phyloP scores from a whole-genome alignment of 2,888 invertebrate species.

The Myathropa florea region DNA sequence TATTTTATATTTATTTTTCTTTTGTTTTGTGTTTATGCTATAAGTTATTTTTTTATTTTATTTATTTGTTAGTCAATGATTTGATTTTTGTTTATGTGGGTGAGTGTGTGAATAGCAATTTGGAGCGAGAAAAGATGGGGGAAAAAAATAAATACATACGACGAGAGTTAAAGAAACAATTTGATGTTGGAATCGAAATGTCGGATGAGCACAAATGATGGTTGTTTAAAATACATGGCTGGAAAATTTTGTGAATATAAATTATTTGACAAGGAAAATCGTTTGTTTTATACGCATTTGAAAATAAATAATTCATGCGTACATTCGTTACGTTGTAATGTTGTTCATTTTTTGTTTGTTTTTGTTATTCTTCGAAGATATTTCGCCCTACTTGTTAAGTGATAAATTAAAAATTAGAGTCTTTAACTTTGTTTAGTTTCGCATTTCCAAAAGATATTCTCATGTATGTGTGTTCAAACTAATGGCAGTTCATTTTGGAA shows the following conservation, averaged over 20 bases:
- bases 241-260: slow-evolving; percentile 5
- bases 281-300: slow-evolving; percentile 38
- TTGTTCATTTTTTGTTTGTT: slow-evolving; percentile 3
- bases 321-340: slow-evolving; percentile 10
- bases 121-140: neutral
- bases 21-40: slow-evolving; percentile 39
- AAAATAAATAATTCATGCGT: slow-evolving; percentile 55
- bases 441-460: slow-evolving; percentile 40
- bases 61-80: slow-evolving; percentile 41
- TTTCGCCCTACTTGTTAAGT: slow-evolving; percentile 44
- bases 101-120: slow-evolving; percentile 36
- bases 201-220: neutral
- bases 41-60: slow-evolving; percentile 60
- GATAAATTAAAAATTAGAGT: slow-evolving; percentile 59
- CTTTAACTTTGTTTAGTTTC: slow-evolving; percentile 45
- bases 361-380: neutral
- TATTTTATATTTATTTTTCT: slow-evolving; percentile 16
- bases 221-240: neutral
- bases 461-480: slow-evolving; percentile 34
- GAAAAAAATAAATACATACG: slow-evolving; percentile 23
- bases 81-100: slow-evolving; percentile 40
- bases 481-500: slow-evolving; percentile 58
- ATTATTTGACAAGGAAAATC: slow-evolving; percentile 33
- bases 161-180: neutral
- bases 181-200: neutral